Conservation (phyloP, 2,113 vertebrate genomes). For the Laticauda colubrina region DNA sequence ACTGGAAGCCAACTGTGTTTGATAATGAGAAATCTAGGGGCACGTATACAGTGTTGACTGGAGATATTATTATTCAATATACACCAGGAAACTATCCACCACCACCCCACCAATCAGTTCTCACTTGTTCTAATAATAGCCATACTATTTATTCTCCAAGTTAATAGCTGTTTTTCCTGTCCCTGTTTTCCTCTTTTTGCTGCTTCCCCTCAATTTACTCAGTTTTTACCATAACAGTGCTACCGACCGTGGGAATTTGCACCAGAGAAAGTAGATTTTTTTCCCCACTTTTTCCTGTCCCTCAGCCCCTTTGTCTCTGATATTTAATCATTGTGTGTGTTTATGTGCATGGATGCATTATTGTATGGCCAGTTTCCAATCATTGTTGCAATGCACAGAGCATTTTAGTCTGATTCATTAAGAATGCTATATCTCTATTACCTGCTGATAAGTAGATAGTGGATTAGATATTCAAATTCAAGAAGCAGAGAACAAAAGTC, state of each 20-base stretch:
- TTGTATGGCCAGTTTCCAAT: background rate
- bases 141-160: slow-evolving; percentile 64
- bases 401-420: background rate
- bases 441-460: background rate
- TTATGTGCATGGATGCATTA: background rate
- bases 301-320: background rate
- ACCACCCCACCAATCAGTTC: slow-evolving; percentile 35
- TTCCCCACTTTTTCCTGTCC: background rate
- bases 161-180: slow-evolving; percentile 66
- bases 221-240: slow-evolving; percentile 35
- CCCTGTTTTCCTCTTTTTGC: slow-evolving; percentile 51
- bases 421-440: background rate
- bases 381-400: background rate
- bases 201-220: slow-evolving; percentile 53
- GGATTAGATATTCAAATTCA: background rate
- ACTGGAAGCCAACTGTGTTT: slow-evolving; percentile 41
- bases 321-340: slow-evolving; percentile 9
- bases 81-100: slow-evolving; percentile 13
- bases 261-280: slow-evolving; percentile 19
- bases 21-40: background rate
- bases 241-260: slow-evolving; percentile 49
- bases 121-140: slow-evolving; percentile 68
- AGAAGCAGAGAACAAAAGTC: background rate
- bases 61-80: slow-evolving; percentile 37
- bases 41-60: slow-evolving; percentile 10